These are phyloP conservation scores for Nothoprocta pentlandii DNA, from an alignment of 2,113 vertebrate genomes.

Conservation along the genomic window DNA sequence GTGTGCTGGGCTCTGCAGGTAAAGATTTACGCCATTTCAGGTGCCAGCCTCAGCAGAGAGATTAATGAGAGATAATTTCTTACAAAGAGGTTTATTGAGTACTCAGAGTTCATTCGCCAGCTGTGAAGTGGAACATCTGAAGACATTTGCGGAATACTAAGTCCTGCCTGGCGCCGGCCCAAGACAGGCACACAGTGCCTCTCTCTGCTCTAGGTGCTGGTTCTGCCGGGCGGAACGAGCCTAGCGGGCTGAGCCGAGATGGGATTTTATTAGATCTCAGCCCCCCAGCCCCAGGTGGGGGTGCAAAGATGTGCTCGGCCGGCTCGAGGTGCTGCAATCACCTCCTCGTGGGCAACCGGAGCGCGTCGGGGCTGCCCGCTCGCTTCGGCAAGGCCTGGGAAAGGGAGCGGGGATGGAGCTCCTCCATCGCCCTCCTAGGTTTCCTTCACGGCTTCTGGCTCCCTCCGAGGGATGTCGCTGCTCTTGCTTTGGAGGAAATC, in stretches of 20 bases:
- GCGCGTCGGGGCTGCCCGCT: too few relatives aligned
- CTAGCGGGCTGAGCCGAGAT: background rate
- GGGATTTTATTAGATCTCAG: background rate
- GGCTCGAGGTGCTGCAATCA: rapidly evolving
- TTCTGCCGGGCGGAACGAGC: background rate
- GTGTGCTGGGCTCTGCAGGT: background rate
- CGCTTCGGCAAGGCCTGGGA: too few relatives aligned
- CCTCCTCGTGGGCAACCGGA: background rate
- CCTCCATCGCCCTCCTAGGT: background rate
- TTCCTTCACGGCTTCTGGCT: background rate
- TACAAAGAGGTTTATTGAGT: conserved; percentile 68
- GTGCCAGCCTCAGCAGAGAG: conserved; percentile 40
- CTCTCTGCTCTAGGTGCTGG: conserved; percentile 19
- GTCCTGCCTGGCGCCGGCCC: background rate
- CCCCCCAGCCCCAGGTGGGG: background rate
- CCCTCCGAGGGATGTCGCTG: background rate
- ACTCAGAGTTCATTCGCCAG: conserved; percentile 44
- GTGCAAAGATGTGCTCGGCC: background rate
- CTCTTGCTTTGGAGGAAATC: background rate
- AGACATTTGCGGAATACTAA: conserved; percentile 60
- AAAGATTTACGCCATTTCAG: conserved; percentile 36
- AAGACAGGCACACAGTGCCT: conserved; percentile 5
- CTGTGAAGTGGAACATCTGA: conserved; percentile 68
- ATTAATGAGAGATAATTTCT: conserved; percentile 68
- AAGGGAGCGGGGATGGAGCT: background rate